Base-by-base conservation (phyloP, 2,888 invertebrate genomes). In the Steinernema carpocapsae region DNA sequence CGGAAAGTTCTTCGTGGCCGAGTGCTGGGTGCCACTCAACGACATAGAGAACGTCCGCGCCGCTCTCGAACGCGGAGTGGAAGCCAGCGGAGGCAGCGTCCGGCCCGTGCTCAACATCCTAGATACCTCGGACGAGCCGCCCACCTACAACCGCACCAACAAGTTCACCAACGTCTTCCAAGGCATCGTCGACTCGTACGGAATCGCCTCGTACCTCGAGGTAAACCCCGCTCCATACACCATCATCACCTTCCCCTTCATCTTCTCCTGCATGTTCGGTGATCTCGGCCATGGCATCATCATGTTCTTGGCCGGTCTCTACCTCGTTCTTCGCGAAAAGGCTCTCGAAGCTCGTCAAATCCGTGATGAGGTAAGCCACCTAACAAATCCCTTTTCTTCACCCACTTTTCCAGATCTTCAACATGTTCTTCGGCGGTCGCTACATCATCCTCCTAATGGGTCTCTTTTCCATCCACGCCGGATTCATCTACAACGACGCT, bases 221-320 rank as follows among this genome's bases (percentile, higher is more conserved):
- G 93, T 97, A 88, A 99, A 97, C 89, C 97, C 97, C 74, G 94
- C 97, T 0, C 94, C 95, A 0, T 99, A 94, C 89, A 95, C 96
- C 0, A 94, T 97, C 82, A 95, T 97, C 76, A 95, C 97, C 4
- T 97, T 97, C 89, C 97, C 97, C 76, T 97, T 97, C 90, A 90
- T 97, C 86, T 97, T 97, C 89, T 94, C 95, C 82, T 93, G 96
- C 83, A 97, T 97, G 97, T 97, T 97, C 90, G 96, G 97, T 22
- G 97, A 97, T 77, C 76, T 93, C 72, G 97, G 97, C 0, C 97
- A 97, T 89, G 97, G 97, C 74, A 70, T 93, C 0, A 90, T 99
- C 72, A 94, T 99, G 94, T 92, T 94, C 71, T 88, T 92, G 10
- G 95, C 95, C 89, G 96, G 94, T 24, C 92, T 92, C 71, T 96